Base-by-base conservation (phyloP, 2,113 vertebrate species). In the Aegotheles bennettii region DNA sequence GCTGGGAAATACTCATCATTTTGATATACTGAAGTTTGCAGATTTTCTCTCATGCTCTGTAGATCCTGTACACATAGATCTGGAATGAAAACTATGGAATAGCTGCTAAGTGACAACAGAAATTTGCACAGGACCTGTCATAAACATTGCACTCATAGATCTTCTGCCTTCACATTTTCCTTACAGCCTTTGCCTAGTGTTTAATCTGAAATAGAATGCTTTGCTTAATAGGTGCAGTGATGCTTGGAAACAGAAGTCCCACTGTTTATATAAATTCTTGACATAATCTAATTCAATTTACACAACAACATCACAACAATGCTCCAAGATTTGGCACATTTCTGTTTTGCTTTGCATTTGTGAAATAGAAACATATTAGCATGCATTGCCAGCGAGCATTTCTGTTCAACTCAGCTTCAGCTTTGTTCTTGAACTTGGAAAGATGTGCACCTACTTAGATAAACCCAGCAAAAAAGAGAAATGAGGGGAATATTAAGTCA, bases 91-190 rank as follows among this genome's bases (percentile, higher is more conserved):
- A 93, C 68, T 86, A 82, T 42, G 85, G 65, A 97, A 93, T 83
- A 98, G 94, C 83, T 98, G 97, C 91, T 96, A 97, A 96, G 71
- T 95, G 95, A 97, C 97, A 97, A 96, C 68, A 96, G 82, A 96
- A 95, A 92, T 97, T 93, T 94, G 65, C 84, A 87, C 51, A 77
- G 77, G 89, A 96, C 91, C 83, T 98, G 95, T 97, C 97, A 98
- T 76, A 97, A 97, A 97, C 94, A 96, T 50, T 94, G 87, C 83
- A 94, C 76, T 96, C 70, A 78, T 51, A 93, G 51, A 95, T 86
- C 96, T 97, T 96, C 95, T 97, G 97, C 91, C 94, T 96, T 97
- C 97, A 89, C 67, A 76, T 95, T 97, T 96, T 77, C 76, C 95
- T 95, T 89, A 84, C 59, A 91, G 83, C 76, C 77, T 95, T 77